Conservation (phyloP, 92 coral and sea anemone species). For the Chrysogorgia sp. region DNA sequence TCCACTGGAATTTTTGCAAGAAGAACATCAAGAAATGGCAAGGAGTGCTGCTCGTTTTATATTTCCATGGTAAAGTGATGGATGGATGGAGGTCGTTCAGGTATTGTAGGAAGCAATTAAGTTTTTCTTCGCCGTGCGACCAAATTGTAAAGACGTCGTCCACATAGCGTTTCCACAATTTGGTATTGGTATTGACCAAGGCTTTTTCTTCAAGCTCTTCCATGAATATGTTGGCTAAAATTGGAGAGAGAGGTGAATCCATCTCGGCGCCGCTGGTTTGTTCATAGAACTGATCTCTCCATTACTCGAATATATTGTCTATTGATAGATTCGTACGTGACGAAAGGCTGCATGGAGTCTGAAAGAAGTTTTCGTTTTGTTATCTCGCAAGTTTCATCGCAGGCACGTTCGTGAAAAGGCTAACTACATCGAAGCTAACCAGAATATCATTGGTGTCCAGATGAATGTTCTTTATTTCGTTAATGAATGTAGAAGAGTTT, state of each 20-base stretch:
- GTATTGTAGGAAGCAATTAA: background rate
- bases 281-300: slow-evolving; percentile 17
- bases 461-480: slow-evolving; percentile 23
- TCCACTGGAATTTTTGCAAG: too few relatives aligned
- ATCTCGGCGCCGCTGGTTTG: slow-evolving; percentile 23
- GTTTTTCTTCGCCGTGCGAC: background rate
- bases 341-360: background rate
- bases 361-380: background rate
- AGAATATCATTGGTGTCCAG: slow-evolving; percentile 26
- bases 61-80: too few relatives aligned
- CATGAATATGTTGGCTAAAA: slow-evolving; percentile 24
- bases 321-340: background rate
- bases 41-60: too few relatives aligned
- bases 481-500: slow-evolving; percentile 20
- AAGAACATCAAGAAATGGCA: too few relatives aligned
- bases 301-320: background rate
- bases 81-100: slow-evolving; percentile 12
- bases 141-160: slow-evolving; percentile 15
- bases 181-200: background rate
- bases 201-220: slow-evolving; percentile 3
- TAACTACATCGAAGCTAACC: slow-evolving; percentile 35
- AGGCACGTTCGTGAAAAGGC: slow-evolving; percentile 33
- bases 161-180: slow-evolving; percentile 20
- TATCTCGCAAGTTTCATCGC: slow-evolving; percentile 2
- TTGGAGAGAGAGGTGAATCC: slow-evolving; percentile 35